These are phyloP conservation scores for Hemaris fuciformis DNA, from an alignment of 2,888 invertebrate species.

Conservation along the genomic window DNA sequence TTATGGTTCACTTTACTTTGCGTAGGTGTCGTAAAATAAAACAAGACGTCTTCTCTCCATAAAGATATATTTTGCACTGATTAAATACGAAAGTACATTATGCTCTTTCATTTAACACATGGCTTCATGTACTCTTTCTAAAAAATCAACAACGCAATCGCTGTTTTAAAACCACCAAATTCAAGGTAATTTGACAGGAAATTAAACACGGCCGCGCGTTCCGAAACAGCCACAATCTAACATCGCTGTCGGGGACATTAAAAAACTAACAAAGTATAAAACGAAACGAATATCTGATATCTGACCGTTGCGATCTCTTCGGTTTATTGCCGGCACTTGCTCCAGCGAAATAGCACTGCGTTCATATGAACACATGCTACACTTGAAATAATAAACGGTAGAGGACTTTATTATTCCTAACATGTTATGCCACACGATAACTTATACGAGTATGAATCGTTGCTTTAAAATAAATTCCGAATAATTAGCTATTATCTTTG, in stretches of 20 bases:
- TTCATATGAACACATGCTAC: constrained; percentile 24
- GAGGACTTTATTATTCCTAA: background rate
- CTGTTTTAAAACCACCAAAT: background rate
- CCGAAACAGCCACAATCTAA: constrained; percentile 24
- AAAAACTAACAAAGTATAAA: constrained; percentile 39
- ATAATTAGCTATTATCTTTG: background rate
- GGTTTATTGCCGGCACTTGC: constrained; percentile 29
- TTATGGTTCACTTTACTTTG: too few relatives aligned
- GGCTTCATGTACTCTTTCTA: background rate
- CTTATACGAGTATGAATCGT: background rate
- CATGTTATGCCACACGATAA: background rate
- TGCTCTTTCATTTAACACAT: too few relatives aligned
- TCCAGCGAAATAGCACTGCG: constrained; percentile 20
- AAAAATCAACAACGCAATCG: background rate
- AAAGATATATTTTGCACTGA: too few relatives aligned
- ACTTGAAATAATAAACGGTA: background rate
- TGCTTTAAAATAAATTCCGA: background rate
- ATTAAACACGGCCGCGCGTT: constrained; percentile 29
- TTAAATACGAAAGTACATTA: too few relatives aligned
- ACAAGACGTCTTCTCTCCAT: too few relatives aligned
- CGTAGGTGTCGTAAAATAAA: too few relatives aligned
- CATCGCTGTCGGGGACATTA: constrained; percentile 25
- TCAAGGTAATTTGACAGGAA: constrained; percentile 21
- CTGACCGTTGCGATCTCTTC: constrained; percentile 31
- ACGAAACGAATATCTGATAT: constrained; percentile 35